Conservation (phyloP, 1,140 invertebrate genomes). For the Trichogramma pretiosum region DNA sequence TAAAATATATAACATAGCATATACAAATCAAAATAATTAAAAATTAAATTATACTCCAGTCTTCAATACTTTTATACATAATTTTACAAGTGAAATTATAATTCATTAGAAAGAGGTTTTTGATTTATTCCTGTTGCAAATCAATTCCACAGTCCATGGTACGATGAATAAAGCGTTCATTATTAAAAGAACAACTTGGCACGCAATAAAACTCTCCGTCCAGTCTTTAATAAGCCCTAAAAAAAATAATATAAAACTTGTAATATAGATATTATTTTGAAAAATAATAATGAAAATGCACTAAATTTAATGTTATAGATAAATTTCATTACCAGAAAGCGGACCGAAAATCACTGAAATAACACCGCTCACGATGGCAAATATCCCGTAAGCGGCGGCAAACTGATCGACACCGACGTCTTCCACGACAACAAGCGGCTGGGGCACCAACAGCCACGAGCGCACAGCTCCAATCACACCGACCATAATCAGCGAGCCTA, state of each 20-base stretch:
- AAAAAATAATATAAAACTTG: constrained; percentile 16
- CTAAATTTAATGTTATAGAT: constrained; percentile 10
- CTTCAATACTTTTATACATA: too few relatives aligned
- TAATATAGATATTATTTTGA: not conserved
- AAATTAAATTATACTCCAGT: too few relatives aligned
- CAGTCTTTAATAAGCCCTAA: constrained; percentile 40
- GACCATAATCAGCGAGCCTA: constrained; percentile 29
- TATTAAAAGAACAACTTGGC: constrained; percentile 32
- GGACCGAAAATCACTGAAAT: constrained; percentile 37
- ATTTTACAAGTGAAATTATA: too few relatives aligned
- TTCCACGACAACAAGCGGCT: constrained; percentile 41
- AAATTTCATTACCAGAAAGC: constrained; percentile 41
- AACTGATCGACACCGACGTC: constrained; percentile 38
- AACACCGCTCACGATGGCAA: constrained; percentile 35
- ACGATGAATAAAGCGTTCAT: constrained; percentile 35
- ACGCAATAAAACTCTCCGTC: constrained; percentile 35
- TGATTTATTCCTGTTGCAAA: constrained; percentile 13
- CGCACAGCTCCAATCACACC: constrained; percentile 33
- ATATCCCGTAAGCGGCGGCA: constrained; percentile 41
- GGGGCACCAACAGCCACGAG: constrained; percentile 35
- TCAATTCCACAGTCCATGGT: constrained; percentile 37
- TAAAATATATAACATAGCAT: too few relatives aligned
- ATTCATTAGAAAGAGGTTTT: too few relatives aligned
- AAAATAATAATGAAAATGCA: not conserved
- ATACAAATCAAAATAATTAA: too few relatives aligned